Evolutionary conservation across 2,888 invertebrate genomes (phyloP).

Genomic region (Mythimna loreyi): DNA sequence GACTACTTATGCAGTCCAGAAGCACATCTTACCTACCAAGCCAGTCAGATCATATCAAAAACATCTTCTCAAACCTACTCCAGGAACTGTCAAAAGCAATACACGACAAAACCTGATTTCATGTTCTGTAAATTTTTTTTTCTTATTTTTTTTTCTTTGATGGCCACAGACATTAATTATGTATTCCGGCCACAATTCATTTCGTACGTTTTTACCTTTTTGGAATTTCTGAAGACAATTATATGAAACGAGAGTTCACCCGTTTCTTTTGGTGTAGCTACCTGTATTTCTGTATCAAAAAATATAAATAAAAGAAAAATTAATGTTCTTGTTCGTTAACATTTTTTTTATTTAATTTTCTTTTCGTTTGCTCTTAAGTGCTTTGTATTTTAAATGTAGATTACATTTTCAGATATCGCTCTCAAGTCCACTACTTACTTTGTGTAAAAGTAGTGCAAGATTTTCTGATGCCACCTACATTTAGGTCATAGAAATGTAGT

Average conservation of each 20-base stretch:
- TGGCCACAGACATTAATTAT: slow-evolving; percentile 47
- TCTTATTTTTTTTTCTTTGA: slow-evolving; percentile 43
- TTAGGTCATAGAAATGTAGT: slow-evolving; percentile 6
- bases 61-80: slow-evolving; percentile 40
- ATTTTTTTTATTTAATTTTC: background rate
- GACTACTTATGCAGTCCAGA: slow-evolving; percentile 17
- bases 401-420: background rate
- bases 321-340: background rate
- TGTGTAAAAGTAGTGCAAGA: slow-evolving; percentile 4
- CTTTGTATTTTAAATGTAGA: background rate
- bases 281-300: slow-evolving; percentile 19
- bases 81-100: slow-evolving; percentile 55
- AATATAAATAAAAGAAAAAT: slow-evolving; percentile 7
- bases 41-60: slow-evolving; percentile 32
- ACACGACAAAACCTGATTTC: slow-evolving; percentile 35
- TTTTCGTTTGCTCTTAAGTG: background rate
- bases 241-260: slow-evolving; percentile 25
- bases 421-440: background rate
- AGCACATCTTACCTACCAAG: background rate
- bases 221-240: slow-evolving; percentile 35
- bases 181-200: slow-evolving; percentile 59
- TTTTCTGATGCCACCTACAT: background rate
- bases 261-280: slow-evolving; percentile 16
- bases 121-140: slow-evolving; percentile 22
- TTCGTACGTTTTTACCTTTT: slow-evolving; percentile 51